phyloP scores from a whole-genome alignment of 1,140 invertebrate genomes.

The Saccostrea glomerata region DNA sequence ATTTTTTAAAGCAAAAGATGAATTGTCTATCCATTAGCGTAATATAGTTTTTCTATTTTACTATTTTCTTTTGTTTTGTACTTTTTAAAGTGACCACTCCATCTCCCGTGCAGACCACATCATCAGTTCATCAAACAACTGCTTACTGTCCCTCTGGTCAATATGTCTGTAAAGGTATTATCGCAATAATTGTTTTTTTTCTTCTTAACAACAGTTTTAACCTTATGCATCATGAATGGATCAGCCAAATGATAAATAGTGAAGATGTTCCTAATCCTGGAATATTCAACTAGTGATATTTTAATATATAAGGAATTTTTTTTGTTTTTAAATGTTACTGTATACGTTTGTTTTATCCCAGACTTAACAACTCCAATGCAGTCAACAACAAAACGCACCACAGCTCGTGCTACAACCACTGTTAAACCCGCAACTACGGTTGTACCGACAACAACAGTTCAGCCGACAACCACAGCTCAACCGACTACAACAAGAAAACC shows the following conservation, averaged over 20 bases:
- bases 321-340: neutral
- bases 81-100: neutral
- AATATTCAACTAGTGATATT: neutral
- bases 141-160: neutral
- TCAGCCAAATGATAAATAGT: no score
- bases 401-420: neutral
- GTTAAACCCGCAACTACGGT: constrained; percentile 37
- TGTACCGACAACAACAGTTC: neutral
- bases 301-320: neutral
- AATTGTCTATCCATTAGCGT: neutral
- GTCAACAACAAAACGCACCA: constrained; percentile 41
- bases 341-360: neutral
- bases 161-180: constrained; percentile 9
- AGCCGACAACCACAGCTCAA: constrained; percentile 43
- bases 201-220: no score
- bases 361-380: constrained; percentile 4
- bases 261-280: neutral
- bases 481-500: constrained; percentile 43
- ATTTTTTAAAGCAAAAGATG: neutral
- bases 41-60: neutral
- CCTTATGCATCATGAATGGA: no score
- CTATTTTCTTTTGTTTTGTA: neutral
- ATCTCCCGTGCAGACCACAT: neutral
- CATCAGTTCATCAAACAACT: neutral
- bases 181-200: neutral